Conservation (phyloP, 2,113 vertebrate genomes). For the Stegostoma tigrinum region DNA sequence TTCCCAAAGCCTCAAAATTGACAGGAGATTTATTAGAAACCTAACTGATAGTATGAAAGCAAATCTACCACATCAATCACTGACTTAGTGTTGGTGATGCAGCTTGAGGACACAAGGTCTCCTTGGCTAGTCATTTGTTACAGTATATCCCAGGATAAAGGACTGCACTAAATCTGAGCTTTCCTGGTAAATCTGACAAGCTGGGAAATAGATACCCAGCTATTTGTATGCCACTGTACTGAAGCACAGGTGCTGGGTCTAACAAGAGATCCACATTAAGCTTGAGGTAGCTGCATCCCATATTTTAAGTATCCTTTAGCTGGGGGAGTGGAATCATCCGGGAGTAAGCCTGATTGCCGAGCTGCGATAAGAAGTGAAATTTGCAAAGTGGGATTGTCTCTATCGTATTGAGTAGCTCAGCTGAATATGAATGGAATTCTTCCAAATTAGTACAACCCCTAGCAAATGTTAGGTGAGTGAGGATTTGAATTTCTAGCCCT, state of each 20-base stretch:
- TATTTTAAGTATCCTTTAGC: neutral
- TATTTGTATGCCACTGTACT: neutral
- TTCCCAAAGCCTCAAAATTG: constrained; percentile 5
- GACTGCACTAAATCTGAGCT: neutral
- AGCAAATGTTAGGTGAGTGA: neutral
- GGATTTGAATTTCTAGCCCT: neutral
- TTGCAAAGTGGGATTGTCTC: neutral
- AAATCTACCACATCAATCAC: neutral
- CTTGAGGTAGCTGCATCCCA: neutral
- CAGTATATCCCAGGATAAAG: neutral
- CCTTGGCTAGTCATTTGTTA: neutral
- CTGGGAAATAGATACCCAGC: neutral
- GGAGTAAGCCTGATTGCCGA: neutral
- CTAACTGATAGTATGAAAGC: constrained; percentile 13
- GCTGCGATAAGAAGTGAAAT: neutral
- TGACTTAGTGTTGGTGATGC: neutral
- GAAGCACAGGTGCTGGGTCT: neutral
- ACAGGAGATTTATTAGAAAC: constrained; percentile 6
- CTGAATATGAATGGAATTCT: neutral
- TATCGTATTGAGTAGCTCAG: neutral
- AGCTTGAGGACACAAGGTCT: neutral
- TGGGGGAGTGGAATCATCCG: neutral
- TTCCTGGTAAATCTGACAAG: neutral
- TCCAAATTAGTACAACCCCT: neutral
- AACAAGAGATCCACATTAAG: neutral